Conservation (phyloP, 2,113 vertebrate genomes). For the Nesogale talazaci region DNA sequence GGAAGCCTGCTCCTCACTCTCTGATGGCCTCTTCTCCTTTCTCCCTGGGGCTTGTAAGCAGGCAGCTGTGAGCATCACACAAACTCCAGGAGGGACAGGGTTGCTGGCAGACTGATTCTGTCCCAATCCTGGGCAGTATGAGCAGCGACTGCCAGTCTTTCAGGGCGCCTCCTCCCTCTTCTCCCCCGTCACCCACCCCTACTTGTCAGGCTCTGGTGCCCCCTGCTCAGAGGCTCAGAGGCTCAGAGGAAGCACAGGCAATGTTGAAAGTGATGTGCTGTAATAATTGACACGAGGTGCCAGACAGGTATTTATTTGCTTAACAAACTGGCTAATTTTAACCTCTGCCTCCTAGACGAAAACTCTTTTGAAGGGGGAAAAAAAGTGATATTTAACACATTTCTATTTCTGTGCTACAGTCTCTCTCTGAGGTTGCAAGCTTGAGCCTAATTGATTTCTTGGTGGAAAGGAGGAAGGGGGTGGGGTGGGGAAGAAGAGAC, state of each 20-base stretch:
- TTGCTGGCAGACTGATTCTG: conserved; percentile 1
- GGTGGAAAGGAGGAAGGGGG: conserved; percentile 29
- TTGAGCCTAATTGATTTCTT: conserved; percentile 78
- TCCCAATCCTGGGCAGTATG: background rate
- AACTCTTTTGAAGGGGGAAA: conserved; percentile 59
- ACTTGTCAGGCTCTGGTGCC: background rate
- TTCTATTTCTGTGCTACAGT: conserved; percentile 66
- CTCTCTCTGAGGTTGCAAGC: conserved; percentile 42
- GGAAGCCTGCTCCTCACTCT: background rate
- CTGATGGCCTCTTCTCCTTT: conserved; percentile 38
- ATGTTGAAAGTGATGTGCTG: background rate
- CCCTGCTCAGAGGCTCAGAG: background rate
- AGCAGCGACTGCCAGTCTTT: background rate
- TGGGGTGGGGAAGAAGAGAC: background rate
- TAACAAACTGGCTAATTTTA: conserved; percentile 77
- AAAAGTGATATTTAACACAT: conserved; percentile 74
- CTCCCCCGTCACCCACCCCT: background rate
- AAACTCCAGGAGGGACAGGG: conserved; percentile 21
- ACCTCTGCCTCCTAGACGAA: conserved; percentile 72
- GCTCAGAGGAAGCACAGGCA: background rate
- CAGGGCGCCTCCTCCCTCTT: background rate
- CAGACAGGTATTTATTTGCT: conserved; percentile 64
- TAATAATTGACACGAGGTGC: conserved; percentile 37
- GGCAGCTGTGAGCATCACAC: conserved; percentile 32
- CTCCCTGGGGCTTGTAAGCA: conserved; percentile 2